Evolutionary conservation across 2,888 invertebrate genomes (phyloP).

Genomic region (Drosophila nigritarsus): DNA sequence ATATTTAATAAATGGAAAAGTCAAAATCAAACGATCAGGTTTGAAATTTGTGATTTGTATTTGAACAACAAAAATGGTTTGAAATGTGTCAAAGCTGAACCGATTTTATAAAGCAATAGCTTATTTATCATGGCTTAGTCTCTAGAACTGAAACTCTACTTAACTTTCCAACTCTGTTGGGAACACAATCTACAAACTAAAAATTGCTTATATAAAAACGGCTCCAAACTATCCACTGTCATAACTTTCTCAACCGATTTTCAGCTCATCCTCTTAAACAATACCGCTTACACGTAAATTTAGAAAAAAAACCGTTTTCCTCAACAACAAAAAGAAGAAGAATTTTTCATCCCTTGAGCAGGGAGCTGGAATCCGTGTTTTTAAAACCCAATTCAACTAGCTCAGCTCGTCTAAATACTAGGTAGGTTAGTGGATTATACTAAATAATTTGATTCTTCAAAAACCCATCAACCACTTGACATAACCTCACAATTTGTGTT

Average conservation of each 20-base stretch:
- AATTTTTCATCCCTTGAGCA: neutral
- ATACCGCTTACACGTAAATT: neutral
- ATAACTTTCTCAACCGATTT: neutral
- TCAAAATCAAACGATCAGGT: neutral
- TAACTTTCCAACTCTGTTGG: neutral
- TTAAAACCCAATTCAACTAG: neutral
- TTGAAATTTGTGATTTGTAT: too few relatives aligned
- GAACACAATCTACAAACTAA: neutral
- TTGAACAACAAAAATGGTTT: neutral
- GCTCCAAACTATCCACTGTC: neutral
- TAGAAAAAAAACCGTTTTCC: neutral
- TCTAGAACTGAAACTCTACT: neutral
- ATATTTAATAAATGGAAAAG: neutral
- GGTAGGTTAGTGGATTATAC: neutral
- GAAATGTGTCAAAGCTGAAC: neutral
- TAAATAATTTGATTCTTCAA: neutral
- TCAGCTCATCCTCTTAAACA: neutral
- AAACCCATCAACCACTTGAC: neutral
- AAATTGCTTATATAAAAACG: neutral
- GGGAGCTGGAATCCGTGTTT: neutral
- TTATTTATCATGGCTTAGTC: neutral
- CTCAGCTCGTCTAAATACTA: neutral
- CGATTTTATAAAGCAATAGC: neutral
- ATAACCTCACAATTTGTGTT: slow-evolving; percentile 18
- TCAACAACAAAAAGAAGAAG: neutral